Conservation (phyloP, 2,888 invertebrate genomes). For the Masnerella sp. region DNA sequence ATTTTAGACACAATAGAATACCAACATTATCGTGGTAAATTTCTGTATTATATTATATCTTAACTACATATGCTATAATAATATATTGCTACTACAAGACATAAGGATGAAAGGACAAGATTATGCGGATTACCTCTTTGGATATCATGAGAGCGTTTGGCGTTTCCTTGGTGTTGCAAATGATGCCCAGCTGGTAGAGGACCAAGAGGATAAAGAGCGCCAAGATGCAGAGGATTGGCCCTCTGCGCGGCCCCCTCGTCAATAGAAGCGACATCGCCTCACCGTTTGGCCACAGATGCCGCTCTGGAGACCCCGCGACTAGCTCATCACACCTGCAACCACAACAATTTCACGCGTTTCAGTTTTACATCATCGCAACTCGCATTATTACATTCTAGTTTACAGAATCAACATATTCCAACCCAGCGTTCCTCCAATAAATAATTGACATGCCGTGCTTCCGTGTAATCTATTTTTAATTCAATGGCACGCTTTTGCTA, state of each 20-base stretch:
- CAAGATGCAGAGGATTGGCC: slow-evolving; percentile 75
- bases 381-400: too few relatives aligned
- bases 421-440: too few relatives aligned
- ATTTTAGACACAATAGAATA: too few relatives aligned
- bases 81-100: too few relatives aligned
- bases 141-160: slow-evolving; percentile 76
- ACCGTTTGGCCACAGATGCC: slow-evolving; percentile 41
- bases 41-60: too few relatives aligned
- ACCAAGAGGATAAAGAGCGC: slow-evolving; percentile 75
- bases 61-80: too few relatives aligned
- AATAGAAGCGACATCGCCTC: slow-evolving; percentile 75
- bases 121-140: slow-evolving; percentile 73
- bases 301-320: slow-evolving; percentile 56
- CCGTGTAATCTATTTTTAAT: too few relatives aligned
- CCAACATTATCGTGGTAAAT: too few relatives aligned
- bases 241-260: slow-evolving; percentile 75
- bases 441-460: too few relatives aligned
- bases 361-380: not conserved
- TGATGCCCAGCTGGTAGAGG: slow-evolving; percentile 77
- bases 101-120: not conserved
- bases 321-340: slow-evolving; percentile 59
- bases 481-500: too few relatives aligned
- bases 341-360: not conserved
- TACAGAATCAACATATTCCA: too few relatives aligned
- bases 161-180: slow-evolving; percentile 73